Evolutionary conservation across 1,140 invertebrate genomes (phyloP).

Genomic region (Drosophila bocqueti): DNA sequence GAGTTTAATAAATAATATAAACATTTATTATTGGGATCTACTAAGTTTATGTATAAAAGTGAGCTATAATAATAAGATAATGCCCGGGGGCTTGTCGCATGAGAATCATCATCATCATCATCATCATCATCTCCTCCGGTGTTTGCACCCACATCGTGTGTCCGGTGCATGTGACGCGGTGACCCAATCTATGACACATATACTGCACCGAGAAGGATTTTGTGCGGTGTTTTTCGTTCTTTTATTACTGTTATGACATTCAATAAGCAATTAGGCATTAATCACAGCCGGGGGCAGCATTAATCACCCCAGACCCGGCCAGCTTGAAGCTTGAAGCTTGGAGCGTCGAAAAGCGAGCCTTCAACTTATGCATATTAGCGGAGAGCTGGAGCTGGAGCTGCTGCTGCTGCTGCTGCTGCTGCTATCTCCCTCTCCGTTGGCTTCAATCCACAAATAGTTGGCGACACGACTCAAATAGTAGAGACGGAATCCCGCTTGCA

Average conservation of each 20-base stretch:
- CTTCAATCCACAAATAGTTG: slow-evolving; percentile 41
- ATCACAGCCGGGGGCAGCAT: slow-evolving; percentile 58
- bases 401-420: not conserved
- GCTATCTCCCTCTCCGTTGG: not conserved
- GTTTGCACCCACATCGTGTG: slow-evolving; percentile 25
- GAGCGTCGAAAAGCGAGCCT: slow-evolving; percentile 67
- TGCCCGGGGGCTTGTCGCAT: slow-evolving; percentile 13
- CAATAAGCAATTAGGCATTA: slow-evolving; percentile 80
- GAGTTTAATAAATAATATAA: not conserved
- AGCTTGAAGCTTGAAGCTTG: slow-evolving; percentile 23
- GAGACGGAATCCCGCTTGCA: slow-evolving; percentile 35
- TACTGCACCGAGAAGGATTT: slow-evolving; percentile 76
- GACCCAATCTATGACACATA: slow-evolving; percentile 66
- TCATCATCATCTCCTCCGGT: not conserved
- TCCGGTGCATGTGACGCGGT: slow-evolving; percentile 27
- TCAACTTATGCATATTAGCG: slow-evolving; percentile 64
- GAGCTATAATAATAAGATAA: not conserved
- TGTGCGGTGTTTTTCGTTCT: slow-evolving; percentile 41
- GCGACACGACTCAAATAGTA: slow-evolving; percentile 27
- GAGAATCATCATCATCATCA: not conserved
- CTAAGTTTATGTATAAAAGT: not conserved
- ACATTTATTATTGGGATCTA: not conserved
- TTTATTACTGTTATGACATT: slow-evolving; percentile 81
- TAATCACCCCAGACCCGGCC: slow-evolving; percentile 5
- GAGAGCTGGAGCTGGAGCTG: slow-evolving; percentile 10